Base-by-base conservation (phyloP, 2,888 invertebrate species). In the Spilarctia lutea region DNA sequence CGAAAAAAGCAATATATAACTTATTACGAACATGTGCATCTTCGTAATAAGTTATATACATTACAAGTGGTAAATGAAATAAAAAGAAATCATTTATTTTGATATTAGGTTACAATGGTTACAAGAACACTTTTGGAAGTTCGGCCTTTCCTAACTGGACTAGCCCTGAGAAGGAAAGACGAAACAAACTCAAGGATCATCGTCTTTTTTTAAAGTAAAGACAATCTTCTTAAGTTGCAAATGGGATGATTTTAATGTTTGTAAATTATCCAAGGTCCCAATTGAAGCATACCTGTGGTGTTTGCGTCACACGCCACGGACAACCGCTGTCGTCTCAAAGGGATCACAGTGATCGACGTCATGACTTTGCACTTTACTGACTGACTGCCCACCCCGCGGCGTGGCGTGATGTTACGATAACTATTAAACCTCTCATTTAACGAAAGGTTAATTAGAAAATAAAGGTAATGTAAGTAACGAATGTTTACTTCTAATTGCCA, bases 321-420 rank as follows among this genome's bases (percentile, higher is more conserved):
- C 93, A 91, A 89, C 86, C 90, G 89, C 92, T 92, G 94, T 93
- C 94, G 91, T 91, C 92, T 94, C 93, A 93, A 92, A 92, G 89
- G 92, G 91, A 92, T 91, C 90, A 91, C 92, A 91, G 91, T 95
- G 95, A 95, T 93, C 89, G 93, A 93, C 92, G 88, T 84, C 89
- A 88, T 95, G 96, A 96, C 89, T 76, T 85, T 85, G 88, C 88
- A 87, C 87, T 86, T 90, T 71, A 69, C 87, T 73, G 76, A 76
- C 71, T 67, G 71, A 68, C 86, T 77, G 81, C 83, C 74, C 76
- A 72, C 77, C 81, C 80, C 68, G 73, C 75, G 52, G 76, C 27
- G 74, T 75, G 72, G 77, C 79, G 69, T 27, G 76, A 71, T 79
- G 75, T 79, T 82, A 79, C 65, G 65, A 73, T 69, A 72, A 66